Conservation (phyloP, 2,888 invertebrate genomes). For the Acanthoscelides obtectus region DNA sequence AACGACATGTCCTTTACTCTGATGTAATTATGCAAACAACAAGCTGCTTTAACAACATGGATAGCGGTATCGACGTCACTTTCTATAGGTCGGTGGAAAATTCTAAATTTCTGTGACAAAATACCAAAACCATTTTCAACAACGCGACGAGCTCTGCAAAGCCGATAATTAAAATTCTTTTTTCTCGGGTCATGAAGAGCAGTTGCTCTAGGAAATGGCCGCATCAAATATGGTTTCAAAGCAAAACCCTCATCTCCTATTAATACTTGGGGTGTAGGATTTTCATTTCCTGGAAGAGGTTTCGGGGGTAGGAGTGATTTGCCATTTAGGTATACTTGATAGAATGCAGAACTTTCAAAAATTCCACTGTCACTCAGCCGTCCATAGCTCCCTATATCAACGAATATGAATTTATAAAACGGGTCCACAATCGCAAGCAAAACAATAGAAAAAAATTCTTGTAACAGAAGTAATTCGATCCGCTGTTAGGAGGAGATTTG, state of each 20-base stretch:
- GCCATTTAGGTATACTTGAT: too few species aligned
- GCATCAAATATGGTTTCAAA: not conserved
- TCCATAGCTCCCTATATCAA: not conserved
- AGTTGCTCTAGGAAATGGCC: not conserved
- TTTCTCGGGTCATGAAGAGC: not conserved
- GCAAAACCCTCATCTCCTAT: not conserved
- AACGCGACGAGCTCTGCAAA: not conserved
- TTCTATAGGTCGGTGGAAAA: not conserved
- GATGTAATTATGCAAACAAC: too few species aligned
- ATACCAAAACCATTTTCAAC: not conserved
- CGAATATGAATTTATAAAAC: not conserved
- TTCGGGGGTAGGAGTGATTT: too few species aligned
- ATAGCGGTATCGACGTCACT: too few species aligned
- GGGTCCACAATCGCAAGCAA: not conserved
- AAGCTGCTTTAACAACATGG: too few species aligned
- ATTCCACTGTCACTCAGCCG: too few species aligned
- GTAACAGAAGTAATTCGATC: not conserved
- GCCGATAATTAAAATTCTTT: not conserved
- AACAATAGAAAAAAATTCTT: not conserved
- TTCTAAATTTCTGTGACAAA: not conserved
- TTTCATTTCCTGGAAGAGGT: not conserved
- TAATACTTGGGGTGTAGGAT: not conserved
- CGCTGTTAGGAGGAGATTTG: not conserved
- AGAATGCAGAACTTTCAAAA: too few species aligned
- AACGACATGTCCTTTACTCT: too few species aligned